Conservation (phyloP, 2,113 vertebrate genomes). For the Illadopsis cleaveri region DNA sequence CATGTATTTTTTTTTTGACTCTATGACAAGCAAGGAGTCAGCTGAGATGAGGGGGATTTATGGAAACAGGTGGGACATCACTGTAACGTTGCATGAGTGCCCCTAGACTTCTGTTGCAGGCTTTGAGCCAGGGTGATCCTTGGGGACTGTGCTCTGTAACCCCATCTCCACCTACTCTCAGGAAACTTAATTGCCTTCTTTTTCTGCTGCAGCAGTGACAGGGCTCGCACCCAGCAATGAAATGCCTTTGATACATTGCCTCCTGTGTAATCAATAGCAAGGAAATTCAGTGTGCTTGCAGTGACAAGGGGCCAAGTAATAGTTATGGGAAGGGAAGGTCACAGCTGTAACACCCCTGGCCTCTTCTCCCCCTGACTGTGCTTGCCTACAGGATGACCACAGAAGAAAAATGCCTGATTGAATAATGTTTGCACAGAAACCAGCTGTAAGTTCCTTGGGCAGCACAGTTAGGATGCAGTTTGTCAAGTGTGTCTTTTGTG, state of each 20-base stretch:
- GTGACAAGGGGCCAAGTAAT: not conserved
- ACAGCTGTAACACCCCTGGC: not conserved
- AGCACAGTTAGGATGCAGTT: not conserved
- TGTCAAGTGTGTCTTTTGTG: not conserved
- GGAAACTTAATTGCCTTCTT: not conserved
- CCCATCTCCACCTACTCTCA: too few relatives aligned
- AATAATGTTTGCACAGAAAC: not conserved
- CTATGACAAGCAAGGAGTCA: not conserved
- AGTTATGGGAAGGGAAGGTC: not conserved
- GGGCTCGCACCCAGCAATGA: not conserved
- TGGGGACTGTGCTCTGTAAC: not conserved
- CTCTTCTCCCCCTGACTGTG: not conserved
- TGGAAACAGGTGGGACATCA: not conserved
- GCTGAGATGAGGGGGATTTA: not conserved
- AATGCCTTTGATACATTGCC: not conserved
- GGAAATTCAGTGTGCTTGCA: not conserved
- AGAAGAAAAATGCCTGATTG: not conserved
- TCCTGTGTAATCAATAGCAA: not conserved
- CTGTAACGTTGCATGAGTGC: fast-evolving
- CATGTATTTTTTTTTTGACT: not conserved
- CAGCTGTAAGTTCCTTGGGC: not conserved
- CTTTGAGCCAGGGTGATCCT: not conserved
- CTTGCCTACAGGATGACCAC: not conserved
- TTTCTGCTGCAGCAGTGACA: not conserved
- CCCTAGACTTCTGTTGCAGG: not conserved